Conservation (phyloP, 2,113 vertebrate genomes). For the Pungitius pungitius region DNA sequence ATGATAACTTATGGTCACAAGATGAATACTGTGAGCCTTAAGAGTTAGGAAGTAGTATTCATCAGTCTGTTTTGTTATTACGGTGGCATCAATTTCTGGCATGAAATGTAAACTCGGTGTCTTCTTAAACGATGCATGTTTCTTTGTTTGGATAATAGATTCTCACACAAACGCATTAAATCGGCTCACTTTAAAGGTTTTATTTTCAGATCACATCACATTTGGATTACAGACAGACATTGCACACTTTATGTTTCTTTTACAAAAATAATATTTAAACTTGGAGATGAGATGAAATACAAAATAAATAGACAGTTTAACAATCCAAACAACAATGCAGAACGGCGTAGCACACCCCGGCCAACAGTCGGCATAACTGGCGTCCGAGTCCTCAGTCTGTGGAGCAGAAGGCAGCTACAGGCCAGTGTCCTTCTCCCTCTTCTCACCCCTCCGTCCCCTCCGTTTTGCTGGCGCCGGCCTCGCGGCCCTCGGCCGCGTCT, state of each 20-base stretch:
- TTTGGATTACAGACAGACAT: conserved; percentile 58
- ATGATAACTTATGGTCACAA: neutral
- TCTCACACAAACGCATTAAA: neutral
- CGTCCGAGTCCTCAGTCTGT: conserved; percentile 16
- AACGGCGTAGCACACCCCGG: conserved; percentile 14
- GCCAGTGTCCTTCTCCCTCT: neutral
- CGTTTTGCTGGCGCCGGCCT: neutral
- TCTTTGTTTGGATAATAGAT: neutral
- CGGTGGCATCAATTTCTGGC: no score
- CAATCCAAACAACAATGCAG: conserved; percentile 30
- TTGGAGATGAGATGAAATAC: conserved; percentile 59
- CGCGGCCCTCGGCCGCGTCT: conserved; percentile 24
- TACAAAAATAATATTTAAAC: conserved; percentile 80
- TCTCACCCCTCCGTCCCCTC: conserved; percentile 5
- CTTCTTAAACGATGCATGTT: neutral
- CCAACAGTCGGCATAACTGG: conserved; percentile 15
- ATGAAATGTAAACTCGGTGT: neutral
- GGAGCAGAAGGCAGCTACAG: conserved; percentile 1
- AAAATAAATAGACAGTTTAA: conserved; percentile 81
- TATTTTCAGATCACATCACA: conserved; percentile 69
- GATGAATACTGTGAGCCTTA: neutral
- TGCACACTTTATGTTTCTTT: conserved; percentile 60
- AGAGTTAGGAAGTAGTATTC: neutral
- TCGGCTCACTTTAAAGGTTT: conserved; percentile 41
- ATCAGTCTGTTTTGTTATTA: neutral